These are phyloP conservation scores for Lepidocolaptes lacrymiger DNA, from an alignment of 2,797 vertebrate species.

Conservation along the genomic window DNA sequence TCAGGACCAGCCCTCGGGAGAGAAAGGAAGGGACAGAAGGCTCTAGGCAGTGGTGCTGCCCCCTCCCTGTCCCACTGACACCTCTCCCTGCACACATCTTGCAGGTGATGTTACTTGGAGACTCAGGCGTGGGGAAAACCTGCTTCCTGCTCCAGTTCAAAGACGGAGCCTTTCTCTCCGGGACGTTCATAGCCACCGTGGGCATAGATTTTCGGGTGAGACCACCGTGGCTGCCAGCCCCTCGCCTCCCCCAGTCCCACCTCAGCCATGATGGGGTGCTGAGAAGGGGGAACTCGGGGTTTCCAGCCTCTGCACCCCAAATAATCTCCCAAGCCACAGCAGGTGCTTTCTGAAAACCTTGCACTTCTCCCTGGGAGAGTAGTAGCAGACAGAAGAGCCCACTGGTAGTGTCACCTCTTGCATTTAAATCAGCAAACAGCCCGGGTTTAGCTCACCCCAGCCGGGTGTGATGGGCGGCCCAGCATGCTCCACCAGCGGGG, in stretches of 20 bases:
- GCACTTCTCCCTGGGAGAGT: neutral
- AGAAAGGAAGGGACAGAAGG: neutral
- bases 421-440: neutral
- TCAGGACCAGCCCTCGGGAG: neutral
- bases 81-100: conserved; percentile 54
- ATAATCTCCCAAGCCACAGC: neutral
- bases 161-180: conserved; percentile 95
- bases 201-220: conserved; percentile 99
- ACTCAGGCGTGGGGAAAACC: conserved; percentile 98
- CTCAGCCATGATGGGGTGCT: neutral
- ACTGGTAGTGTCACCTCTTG: neutral
- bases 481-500: rapidly evolving
- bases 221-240: conserved; percentile 38
- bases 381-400: rapidly evolving
- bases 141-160: conserved; percentile 96
- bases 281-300: rapidly evolving
- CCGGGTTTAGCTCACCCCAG: rapidly evolving
- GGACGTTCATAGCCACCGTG: conserved; percentile 97
- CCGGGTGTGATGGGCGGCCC: rapidly evolving
- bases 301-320: neutral
- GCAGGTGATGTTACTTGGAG: conserved; percentile 98
- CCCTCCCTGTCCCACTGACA: neutral
- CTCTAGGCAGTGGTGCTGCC: neutral
- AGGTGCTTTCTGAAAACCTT: neutral
- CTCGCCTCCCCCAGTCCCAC: neutral